Base-by-base conservation (phyloP, 2,113 vertebrate genomes). In the Ranitomeya imitator region DNA sequence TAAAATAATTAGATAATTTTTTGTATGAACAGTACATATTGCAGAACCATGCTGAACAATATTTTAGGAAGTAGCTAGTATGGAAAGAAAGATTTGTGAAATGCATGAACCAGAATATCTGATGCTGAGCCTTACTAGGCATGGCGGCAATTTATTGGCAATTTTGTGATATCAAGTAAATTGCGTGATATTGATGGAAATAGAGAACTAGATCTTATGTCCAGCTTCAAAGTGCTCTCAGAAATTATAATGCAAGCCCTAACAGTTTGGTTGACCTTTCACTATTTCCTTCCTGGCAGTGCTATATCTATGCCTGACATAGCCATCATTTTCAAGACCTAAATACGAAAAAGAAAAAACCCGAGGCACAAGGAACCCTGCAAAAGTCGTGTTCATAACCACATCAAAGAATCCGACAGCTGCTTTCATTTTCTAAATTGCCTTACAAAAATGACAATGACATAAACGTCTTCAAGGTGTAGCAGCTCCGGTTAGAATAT, bases 381-480 rank as follows among this genome's bases (percentile, higher is more conserved):
- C 45, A 52, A 52, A 52, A 51, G 73, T 18, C 37, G 18, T 52
- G 73, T 76, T 76, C 73, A 51, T 51, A 76, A 76, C 73, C 73
- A 76, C 73, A 76, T 76, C 73, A 76, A 76, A 76, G 73, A 52
- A 11, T 52, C 45, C 18, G 73, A 52, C 37, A 52, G 73, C 37
- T 52, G 73, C 73, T 76, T 76, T 76, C 73, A 76, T 76, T 76
- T 76, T 52, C 73, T 76, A 76, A 76, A 76, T 76, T 76, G 37
- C 73, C 73, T 19, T 45, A 74, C 71, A 51, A 76, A 76, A 76
- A 51, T 19, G 73, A 76, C 73, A 76, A 76, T 74, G 73, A 76
- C 73, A 76, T 52, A 52, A 52, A 76, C 4, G 37, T 52, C 45
- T 16, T 52, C 45, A 21, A 6, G 5, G 73, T 19, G 37, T 51